Evolutionary conservation across 1,140 invertebrate species (phyloP).

Genomic region (Doryteuthis pealeii): DNA sequence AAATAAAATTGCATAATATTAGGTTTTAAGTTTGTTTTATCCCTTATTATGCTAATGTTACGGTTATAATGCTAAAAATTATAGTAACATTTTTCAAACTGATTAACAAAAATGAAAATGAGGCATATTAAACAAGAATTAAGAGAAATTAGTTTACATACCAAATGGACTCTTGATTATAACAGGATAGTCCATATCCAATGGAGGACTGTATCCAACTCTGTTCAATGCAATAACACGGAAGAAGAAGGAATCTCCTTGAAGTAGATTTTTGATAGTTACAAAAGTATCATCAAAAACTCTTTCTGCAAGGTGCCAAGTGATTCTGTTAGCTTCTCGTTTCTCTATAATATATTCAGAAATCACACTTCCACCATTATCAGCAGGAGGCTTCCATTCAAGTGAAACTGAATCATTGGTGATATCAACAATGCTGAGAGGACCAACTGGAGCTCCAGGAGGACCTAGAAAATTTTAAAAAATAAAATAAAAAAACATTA

Average conservation of each 20-base stretch:
- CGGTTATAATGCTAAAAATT: too few relatives aligned
- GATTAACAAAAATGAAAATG: too few relatives aligned
- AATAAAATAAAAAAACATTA: background rate
- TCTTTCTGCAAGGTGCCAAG: constrained; percentile 43
- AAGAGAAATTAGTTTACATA: constrained; percentile 26
- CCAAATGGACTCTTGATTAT: constrained; percentile 52
- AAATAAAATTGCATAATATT: too few relatives aligned
- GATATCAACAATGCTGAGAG: constrained; percentile 82
- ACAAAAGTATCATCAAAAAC: constrained; percentile 63
- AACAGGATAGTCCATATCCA: constrained; percentile 49
- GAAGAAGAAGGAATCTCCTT: constrained; percentile 96
- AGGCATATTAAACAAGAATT: too few relatives aligned
- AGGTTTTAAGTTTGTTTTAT: too few relatives aligned
- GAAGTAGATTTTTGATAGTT: constrained; percentile 81
- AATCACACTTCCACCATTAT: constrained; percentile 72
- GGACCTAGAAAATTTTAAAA: constrained; percentile 66
- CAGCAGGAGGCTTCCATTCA: constrained; percentile 91
- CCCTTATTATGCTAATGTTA: too few relatives aligned
- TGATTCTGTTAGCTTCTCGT: constrained; percentile 41
- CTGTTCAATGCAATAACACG: constrained; percentile 63
- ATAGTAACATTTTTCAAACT: too few relatives aligned
- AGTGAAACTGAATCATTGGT: constrained; percentile 90
- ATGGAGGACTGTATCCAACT: constrained; percentile 41
- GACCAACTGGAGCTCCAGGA: constrained; percentile 82
- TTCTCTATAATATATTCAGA: constrained; percentile 57